Percentiles rank a stretch among this genome's conserved stretches.
phyloP scores from a whole-genome alignment of 92 coral and sea anemone genomes.

The Metridium senile region DNA sequence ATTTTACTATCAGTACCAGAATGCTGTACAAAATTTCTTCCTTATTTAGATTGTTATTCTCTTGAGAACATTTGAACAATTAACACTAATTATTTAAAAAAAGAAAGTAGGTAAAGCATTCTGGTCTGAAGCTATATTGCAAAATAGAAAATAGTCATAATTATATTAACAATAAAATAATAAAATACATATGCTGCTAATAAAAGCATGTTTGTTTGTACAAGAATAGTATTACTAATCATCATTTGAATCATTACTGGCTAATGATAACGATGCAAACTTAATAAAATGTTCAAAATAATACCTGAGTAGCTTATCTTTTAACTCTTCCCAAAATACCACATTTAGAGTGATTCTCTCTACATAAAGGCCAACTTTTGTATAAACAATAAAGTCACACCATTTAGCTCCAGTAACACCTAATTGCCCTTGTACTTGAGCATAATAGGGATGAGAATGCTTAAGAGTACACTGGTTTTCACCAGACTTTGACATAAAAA shows the following conservation, averaged over 20 bases:
- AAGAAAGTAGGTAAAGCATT: too few relatives aligned
- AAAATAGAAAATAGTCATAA: too few relatives aligned
- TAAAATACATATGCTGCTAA: too few relatives aligned
- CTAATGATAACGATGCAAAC: conserved; percentile 30
- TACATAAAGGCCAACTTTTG: conserved; percentile 60
- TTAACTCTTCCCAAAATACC: conserved; percentile 39
- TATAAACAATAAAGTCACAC: conserved; percentile 77
- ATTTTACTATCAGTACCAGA: too few relatives aligned
- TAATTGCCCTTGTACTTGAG: conserved; percentile 69
- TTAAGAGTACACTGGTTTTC: conserved; percentile 55
- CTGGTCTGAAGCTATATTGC: too few relatives aligned
- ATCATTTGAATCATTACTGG: not conserved
- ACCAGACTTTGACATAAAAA: conserved; percentile 24
- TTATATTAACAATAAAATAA: not conserved
- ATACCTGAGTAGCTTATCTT: conserved; percentile 18
- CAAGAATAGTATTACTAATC: not conserved
- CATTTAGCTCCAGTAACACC: conserved; percentile 58
- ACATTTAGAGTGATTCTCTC: conserved; percentile 57
- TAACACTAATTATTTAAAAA: too few relatives aligned
- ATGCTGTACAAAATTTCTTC: too few relatives aligned
- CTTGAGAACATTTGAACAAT: too few relatives aligned
- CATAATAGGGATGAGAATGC: conserved; percentile 41
- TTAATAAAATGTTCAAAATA: conserved; percentile 40
- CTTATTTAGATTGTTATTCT: too few relatives aligned
- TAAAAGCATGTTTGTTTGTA: not conserved